These are phyloP conservation scores for Spilogale gracilis DNA, from an alignment of 2,113 vertebrate genomes.

Conservation along the genomic window DNA sequence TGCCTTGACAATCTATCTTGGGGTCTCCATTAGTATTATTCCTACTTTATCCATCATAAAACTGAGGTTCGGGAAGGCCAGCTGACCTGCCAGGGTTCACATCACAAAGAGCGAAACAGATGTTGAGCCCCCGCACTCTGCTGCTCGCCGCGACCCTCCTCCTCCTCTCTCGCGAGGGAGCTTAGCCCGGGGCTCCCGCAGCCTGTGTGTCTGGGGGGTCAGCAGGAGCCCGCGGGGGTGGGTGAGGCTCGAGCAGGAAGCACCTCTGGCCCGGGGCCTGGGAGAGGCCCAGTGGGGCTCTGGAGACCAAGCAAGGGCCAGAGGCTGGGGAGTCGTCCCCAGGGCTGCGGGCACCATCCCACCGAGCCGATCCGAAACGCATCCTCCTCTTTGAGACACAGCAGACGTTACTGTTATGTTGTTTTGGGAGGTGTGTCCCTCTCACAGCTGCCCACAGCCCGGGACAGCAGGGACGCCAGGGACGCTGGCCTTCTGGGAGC, in stretches of 20 bases:
- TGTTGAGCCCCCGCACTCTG: neutral
- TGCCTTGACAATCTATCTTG: neutral
- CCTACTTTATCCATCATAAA: neutral
- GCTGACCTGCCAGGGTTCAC: neutral
- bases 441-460: fast-evolving
- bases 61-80: neutral
- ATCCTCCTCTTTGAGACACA: fast-evolving
- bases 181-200: neutral
- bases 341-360: neutral
- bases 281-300: neutral
- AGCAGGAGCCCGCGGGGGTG: neutral
- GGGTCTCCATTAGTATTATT: neutral
- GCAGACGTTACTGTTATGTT: neutral
- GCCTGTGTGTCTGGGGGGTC: neutral
- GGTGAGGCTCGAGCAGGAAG: neutral
- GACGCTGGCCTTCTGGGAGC: neutral
- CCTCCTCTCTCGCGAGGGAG: neutral
- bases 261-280: neutral
- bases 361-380: neutral
- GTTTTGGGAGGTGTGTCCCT: fast-evolving
- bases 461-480: fast-evolving
- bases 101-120: neutral
- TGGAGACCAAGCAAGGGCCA: neutral
- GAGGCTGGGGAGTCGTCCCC: neutral
- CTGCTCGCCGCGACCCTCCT: neutral